Conservation (phyloP, 2,113 vertebrate species). For the Actenoides lindsayi region DNA sequence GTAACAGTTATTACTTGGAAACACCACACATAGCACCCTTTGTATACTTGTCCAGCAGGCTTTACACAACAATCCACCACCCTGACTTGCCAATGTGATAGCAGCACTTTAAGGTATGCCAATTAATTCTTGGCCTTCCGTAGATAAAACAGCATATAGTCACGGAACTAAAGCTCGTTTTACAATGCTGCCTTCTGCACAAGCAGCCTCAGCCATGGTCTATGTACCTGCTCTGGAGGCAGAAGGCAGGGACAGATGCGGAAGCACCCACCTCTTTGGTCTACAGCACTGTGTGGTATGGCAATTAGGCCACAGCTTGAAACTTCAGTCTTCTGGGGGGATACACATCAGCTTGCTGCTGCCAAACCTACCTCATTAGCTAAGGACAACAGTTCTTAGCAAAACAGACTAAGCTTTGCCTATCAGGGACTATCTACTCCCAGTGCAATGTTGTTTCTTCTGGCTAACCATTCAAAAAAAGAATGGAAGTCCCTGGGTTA, state of each 20-base stretch:
- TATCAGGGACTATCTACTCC: not conserved
- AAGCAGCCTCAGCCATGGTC: too few relatives aligned
- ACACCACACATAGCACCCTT: not conserved
- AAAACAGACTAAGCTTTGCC: not conserved
- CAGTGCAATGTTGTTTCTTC: not conserved
- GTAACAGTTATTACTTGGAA: not conserved
- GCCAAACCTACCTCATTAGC: not conserved
- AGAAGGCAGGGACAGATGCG: rapidly evolving
- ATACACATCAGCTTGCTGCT: not conserved
- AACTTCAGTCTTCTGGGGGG: not conserved
- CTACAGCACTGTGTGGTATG: rapidly evolving
- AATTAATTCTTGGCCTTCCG: not conserved
- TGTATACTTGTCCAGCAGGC: not conserved
- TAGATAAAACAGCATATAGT: too few relatives aligned
- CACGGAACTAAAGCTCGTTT: too few relatives aligned
- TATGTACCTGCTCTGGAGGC: too few relatives aligned
- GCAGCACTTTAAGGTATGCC: not conserved
- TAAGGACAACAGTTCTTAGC: not conserved
- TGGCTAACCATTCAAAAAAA: not conserved
- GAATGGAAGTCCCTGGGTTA: not conserved
- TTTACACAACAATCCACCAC: not conserved
- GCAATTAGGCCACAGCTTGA: not conserved
- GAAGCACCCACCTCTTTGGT: rapidly evolving
- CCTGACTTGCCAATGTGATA: not conserved
- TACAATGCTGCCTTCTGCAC: too few relatives aligned